Conservation (phyloP, 2,113 vertebrate species). For the Triplophysa tibetana region DNA sequence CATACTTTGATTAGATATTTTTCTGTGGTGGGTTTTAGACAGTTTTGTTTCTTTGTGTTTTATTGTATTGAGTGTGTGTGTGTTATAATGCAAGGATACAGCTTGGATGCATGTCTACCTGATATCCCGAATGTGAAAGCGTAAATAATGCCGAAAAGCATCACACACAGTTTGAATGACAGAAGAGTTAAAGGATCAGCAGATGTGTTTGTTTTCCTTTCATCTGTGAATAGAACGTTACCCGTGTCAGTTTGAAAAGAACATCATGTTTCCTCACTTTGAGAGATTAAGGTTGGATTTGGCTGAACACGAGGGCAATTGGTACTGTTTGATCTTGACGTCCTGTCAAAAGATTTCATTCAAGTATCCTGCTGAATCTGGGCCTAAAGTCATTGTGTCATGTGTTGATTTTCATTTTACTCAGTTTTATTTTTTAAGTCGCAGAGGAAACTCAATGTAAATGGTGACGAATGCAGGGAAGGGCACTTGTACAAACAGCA, state of each 20-base stretch:
- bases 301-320: neutral
- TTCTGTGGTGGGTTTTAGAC: neutral
- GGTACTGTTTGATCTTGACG: conserved; percentile 10
- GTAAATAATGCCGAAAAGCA: neutral
- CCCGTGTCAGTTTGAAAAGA: too few relatives aligned
- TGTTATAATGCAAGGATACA: conserved; percentile 2
- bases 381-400: neutral
- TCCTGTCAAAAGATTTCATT: neutral
- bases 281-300: neutral
- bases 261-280: neutral
- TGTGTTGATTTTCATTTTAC: neutral
- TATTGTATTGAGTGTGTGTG: neutral
- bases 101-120: conserved; percentile 12
- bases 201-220: neutral
- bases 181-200: neutral
- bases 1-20: conserved; percentile 18
- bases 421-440: neutral
- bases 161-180: neutral
- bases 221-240: too few relatives aligned
- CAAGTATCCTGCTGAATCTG: neutral
- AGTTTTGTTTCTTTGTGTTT: conserved; percentile 8
- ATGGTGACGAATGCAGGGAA: conserved; percentile 39
- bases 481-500: conserved; percentile 39
- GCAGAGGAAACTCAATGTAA: conserved; percentile 15
- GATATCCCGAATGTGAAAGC: conserved; percentile 40